Percentiles rank a stretch among this genome's conserved stretches.
Evolutionary conservation across 1,140 invertebrate species (phyloP).

Genomic region (Drosophila leontia): DNA sequence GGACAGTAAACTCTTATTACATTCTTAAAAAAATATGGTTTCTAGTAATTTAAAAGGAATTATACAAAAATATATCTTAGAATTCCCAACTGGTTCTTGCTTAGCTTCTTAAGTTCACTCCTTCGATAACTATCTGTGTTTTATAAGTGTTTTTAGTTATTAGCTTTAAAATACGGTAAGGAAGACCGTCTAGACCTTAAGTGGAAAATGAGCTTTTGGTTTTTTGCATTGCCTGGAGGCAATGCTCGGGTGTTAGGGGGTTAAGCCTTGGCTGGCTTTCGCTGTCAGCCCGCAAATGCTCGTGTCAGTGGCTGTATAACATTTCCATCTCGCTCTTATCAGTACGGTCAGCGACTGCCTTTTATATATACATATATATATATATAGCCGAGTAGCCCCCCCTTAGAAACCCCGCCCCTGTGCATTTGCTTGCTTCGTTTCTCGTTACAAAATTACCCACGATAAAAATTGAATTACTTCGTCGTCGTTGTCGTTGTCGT

Average conservation of each 20-base stretch:
- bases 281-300: conserved; percentile 28
- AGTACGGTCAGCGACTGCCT: conserved; percentile 34
- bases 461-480: conserved; percentile 85
- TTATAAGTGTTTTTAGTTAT: neutral
- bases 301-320: conserved; percentile 47
- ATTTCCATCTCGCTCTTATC: conserved; percentile 49
- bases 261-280: conserved; percentile 42
- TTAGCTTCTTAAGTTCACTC: neutral
- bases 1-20: too few species aligned
- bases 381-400: neutral
- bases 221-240: neutral
- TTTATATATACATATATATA: conserved; percentile 6
- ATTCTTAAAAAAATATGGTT: too few species aligned
- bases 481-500: conserved; percentile 54
- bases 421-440: conserved; percentile 75
- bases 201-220: conserved; percentile 12
- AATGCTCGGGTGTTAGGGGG: conserved; percentile 1
- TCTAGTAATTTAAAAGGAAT: too few species aligned
- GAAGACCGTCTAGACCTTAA: neutral
- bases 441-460: conserved; percentile 84
- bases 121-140: too few species aligned
- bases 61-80: neutral
- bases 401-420: conserved; percentile 30
- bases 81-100: neutral
- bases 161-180: neutral